Evolutionary conservation across 2,113 vertebrate species (phyloP).

Genomic region (Phalacrocorax carbo): DNA sequence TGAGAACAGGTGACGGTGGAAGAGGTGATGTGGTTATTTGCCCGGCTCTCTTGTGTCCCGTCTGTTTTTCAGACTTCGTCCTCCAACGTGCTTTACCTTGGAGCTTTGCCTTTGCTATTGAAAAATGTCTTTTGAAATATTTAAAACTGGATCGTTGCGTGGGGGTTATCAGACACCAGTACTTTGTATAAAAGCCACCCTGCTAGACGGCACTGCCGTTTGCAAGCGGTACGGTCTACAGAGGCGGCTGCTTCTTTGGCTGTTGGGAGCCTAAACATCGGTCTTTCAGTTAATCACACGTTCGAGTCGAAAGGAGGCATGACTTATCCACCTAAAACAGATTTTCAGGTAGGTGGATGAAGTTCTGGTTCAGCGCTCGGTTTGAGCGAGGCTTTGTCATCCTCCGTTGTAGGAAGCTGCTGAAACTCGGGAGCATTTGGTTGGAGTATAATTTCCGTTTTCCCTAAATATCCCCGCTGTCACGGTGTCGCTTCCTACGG

Average conservation of each 20-base stretch:
- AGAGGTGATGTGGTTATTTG: not conserved
- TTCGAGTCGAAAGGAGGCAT: not conserved
- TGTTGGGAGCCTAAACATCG: not conserved
- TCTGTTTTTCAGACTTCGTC: not conserved
- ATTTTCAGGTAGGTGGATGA: not conserved
- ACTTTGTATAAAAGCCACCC: not conserved
- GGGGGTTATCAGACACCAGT: not conserved
- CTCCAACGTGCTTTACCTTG: not conserved
- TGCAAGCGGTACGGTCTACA: fast-evolving
- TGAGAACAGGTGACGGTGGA: not conserved
- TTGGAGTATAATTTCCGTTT: not conserved
- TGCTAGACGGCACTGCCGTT: not conserved
- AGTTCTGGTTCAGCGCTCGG: not conserved
- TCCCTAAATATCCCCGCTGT: not conserved
- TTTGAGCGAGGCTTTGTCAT: not conserved
- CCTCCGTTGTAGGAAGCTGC: not conserved
- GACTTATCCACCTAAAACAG: not conserved
- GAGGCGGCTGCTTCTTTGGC: not conserved
- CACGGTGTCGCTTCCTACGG: not conserved
- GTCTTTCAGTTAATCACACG: not conserved
- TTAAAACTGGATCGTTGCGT: not conserved
- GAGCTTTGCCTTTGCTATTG: not conserved
- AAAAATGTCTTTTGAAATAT: slow-evolving; percentile 1
- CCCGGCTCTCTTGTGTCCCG: not conserved
- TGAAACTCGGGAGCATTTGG: not conserved